Percentiles rank a stretch among this genome's conserved stretches.
These are phyloP conservation scores for Cephus runcator DNA, from an alignment of 2,888 invertebrate species.

Conservation along the genomic window DNA sequence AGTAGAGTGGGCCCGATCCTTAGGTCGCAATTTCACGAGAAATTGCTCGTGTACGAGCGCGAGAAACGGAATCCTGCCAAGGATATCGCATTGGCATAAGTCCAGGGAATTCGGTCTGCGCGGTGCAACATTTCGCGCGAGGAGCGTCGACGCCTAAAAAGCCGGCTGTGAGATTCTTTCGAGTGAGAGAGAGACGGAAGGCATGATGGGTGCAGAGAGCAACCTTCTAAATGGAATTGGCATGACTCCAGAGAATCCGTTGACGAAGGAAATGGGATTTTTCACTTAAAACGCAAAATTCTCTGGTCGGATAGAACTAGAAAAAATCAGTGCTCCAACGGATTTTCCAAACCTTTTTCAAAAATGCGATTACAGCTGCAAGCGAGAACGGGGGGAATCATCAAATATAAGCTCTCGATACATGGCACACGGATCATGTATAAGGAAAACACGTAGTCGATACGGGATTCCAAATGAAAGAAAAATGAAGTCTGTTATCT, in stretches of 20 bases:
- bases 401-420: no score
- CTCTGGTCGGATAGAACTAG: not conserved
- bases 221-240: conserved; percentile 47
- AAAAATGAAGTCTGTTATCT: no score
- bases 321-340: no score
- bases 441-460: no score
- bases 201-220: conserved; percentile 20
- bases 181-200: conserved; percentile 29
- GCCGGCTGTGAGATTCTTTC: conserved; percentile 6
- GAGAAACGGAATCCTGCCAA: no score
- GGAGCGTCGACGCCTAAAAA: conserved; percentile 31
- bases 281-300: conserved; percentile 45
- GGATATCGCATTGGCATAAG: conserved; percentile 35
- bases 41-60: no score
- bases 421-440: no score
- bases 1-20: conserved; percentile 9
- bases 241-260: conserved; percentile 39
- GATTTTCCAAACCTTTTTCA: no score
- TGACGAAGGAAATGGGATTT: conserved; percentile 44
- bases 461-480: no score
- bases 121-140: conserved; percentile 32
- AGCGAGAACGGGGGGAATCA: no score
- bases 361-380: no score
- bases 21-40: conserved; percentile 29
- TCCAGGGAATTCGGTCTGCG: conserved; percentile 38